A percentile compares a stretch with the other conserved stretches of the same genome.
Conservation (phyloP, 2,113 vertebrate genomes). For the Corythornis madagascariensis region DNA sequence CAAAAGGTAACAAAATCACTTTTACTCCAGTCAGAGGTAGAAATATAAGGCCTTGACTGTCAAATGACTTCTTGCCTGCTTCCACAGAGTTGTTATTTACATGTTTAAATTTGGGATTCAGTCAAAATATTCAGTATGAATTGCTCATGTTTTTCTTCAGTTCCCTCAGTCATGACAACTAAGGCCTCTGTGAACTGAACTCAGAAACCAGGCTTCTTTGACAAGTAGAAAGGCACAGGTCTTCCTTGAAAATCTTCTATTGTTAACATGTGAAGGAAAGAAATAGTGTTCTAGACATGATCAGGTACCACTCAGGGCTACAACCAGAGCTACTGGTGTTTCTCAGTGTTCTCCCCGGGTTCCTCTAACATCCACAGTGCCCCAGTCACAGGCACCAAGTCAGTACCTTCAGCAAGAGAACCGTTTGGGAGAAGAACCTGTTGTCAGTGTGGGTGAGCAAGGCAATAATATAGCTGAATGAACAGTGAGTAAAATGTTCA, state of each 20-base stretch:
- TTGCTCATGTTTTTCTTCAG: not conserved
- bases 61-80: not conserved
- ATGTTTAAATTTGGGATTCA: not conserved
- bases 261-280: accelerated
- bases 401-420: not conserved
- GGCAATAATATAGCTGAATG: accelerated
- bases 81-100: not conserved
- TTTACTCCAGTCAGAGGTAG: not conserved
- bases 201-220: not conserved
- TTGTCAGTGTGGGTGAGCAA: not conserved
- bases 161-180: not conserved
- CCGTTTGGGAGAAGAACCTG: not conserved
- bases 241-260: not conserved
- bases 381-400: not conserved
- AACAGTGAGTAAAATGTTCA: not conserved
- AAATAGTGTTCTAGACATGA: not conserved
- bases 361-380: not conserved
- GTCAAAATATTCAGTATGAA: not conserved
- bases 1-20: not conserved
- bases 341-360: not conserved
- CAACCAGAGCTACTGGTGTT: not conserved
- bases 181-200: not conserved
- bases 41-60: not conserved
- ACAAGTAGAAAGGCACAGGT: not conserved
- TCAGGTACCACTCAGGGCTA: not conserved